Evolutionary conservation across 1,140 invertebrate species (phyloP), one percentile per base, ranked within the genome.

Genomic region (Drosophila punjabiensis): DNA sequence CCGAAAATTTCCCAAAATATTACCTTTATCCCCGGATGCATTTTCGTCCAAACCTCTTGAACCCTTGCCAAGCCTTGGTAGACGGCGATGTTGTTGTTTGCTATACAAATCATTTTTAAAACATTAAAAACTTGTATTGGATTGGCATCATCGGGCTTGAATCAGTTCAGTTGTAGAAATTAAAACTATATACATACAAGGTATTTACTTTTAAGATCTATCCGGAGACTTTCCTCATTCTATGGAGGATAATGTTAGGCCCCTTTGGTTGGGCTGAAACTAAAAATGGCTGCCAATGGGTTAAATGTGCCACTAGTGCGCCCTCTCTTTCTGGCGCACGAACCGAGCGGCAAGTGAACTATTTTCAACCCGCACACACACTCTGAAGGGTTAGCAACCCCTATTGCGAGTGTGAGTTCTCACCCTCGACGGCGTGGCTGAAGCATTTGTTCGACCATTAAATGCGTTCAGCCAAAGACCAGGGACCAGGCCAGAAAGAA

Each of bases 401-500:
- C 62, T 75, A 75, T 58, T 37, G 67, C 35, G 65, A 20, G 60
- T 48, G 59, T 24, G 59, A 65, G 32, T 69, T 71, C 68, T 58
- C 68, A 71, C 68, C 68, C 68, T 39, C 50, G 28, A 70, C 5
- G 14, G 20, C 55, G 32, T 20, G 41, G 39, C 18, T 20, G 68
- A 43, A 39, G 76, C 76, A 70, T 62, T 79, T 61, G 76, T 61
- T 79, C 76, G 76, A 79, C 76, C 76, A 79, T 76, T 85, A 68
- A 85, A 86, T 86, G 82, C 82, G 82, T 86, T 86, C 82, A 53
- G 18, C 67, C 37, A 60, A 48, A 28, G 48, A 69, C 35, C 20
- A 32, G 35, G 48, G 5, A 4, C 14, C 14, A 4, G 13, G 10
- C 16, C 18, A 35, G 53, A 35, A 55, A 24, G 52, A 18, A 9